Evolutionary conservation across 2,113 vertebrate genomes (phyloP).

Genomic region (Anhinga anhinga): DNA sequence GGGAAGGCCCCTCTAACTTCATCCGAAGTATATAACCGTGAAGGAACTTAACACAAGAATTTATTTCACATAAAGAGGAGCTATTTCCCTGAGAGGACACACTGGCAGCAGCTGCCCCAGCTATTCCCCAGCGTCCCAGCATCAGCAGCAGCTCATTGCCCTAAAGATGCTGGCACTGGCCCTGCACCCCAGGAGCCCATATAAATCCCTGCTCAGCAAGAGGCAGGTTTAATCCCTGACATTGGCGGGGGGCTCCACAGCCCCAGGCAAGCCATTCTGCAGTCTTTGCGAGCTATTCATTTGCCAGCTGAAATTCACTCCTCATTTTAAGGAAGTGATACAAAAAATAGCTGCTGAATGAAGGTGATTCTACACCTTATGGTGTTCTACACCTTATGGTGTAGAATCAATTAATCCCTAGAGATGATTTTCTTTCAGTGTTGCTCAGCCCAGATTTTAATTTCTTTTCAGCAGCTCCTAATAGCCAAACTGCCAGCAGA

Average conservation of each 20-base stretch:
- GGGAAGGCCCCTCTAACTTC: background rate
- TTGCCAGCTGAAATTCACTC: background rate
- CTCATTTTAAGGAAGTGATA: background rate
- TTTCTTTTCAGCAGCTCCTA: background rate
- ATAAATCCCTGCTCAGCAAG: background rate
- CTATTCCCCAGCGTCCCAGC: background rate
- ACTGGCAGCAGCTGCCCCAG: background rate
- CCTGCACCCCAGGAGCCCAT: background rate
- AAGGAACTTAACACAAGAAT: fast-evolving
- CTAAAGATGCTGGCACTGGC: background rate
- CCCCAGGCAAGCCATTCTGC: background rate
- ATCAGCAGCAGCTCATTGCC: background rate
- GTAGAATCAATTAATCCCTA: background rate
- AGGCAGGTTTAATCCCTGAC: background rate
- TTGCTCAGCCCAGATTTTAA: background rate
- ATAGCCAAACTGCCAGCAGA: background rate
- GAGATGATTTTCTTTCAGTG: background rate
- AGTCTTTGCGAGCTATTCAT: background rate
- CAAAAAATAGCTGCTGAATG: background rate
- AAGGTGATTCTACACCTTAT: background rate
- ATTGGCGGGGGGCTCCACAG: no score
- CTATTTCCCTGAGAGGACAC: background rate
- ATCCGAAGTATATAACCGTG: background rate
- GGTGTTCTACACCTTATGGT: no score
- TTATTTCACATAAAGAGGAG: background rate